A percentile compares a stretch with the other conserved stretches of the same genome.
These are phyloP conservation scores for Ariolimax columbianus DNA, from an alignment of 2,888 invertebrate genomes.

Conservation along the genomic window DNA sequence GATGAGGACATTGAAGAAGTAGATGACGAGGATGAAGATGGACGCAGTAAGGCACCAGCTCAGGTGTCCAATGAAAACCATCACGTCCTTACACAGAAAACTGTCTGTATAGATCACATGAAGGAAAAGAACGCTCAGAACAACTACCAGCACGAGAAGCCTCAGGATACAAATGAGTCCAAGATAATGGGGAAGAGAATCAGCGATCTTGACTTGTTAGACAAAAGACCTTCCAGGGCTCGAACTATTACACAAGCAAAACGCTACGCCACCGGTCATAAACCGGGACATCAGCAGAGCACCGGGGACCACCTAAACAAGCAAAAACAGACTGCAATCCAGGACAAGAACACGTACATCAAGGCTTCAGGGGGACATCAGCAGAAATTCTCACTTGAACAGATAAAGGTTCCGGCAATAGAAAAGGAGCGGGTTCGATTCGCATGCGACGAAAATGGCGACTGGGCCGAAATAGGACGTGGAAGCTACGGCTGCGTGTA, in stretches of 20 bases:
- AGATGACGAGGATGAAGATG: slow-evolving; percentile 14
- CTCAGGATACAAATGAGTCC: not conserved
- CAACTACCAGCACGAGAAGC: slow-evolving; percentile 10
- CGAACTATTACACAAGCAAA: slow-evolving; percentile 1
- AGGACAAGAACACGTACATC: slow-evolving; percentile 2
- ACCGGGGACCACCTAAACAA: slow-evolving; percentile 7
- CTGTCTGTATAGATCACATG: not conserved
- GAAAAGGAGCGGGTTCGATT: slow-evolving; percentile 53
- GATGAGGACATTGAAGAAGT: slow-evolving; percentile 22
- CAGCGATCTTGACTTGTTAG: not conserved
- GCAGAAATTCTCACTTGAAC: slow-evolving; percentile 50
- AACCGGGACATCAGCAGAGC: slow-evolving; percentile 31
- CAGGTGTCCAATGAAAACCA: not conserved
- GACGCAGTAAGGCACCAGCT: not conserved
- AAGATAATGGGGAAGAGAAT: not conserved
- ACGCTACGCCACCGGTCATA: not conserved
- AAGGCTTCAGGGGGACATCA: not conserved
- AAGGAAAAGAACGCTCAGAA: slow-evolving; percentile 8
- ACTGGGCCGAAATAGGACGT: slow-evolving; percentile 54
- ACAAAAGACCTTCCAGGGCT: not conserved
- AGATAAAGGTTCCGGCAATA: slow-evolving; percentile 52
- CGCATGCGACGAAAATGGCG: slow-evolving; percentile 52
- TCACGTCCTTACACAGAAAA: not conserved
- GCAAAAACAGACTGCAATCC: not conserved
- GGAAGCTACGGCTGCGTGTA: slow-evolving; percentile 58